A percentile compares a stretch with the other conserved stretches of the same genome.
phyloP scores from a whole-genome alignment of 2,888 invertebrate species.

The Sminthurides aquaticus region DNA sequence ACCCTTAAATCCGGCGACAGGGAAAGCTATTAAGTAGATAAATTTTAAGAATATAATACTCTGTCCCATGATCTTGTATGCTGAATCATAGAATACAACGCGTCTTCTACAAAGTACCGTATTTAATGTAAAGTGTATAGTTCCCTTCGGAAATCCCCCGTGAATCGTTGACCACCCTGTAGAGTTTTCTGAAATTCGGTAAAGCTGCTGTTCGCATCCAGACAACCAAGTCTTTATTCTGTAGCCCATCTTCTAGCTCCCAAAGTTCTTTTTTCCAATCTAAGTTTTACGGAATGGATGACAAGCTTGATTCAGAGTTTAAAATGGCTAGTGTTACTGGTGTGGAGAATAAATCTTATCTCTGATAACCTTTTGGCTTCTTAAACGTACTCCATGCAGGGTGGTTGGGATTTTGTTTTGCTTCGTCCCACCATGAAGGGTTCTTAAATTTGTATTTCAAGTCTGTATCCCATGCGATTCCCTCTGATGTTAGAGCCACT shows the following conservation, averaged over 20 bases:
- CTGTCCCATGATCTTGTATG: not conserved
- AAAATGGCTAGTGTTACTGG: not conserved
- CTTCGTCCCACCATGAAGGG: conserved; percentile 45
- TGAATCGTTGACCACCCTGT: conserved; percentile 54
- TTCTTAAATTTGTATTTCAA: conserved; percentile 53
- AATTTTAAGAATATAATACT: not conserved
- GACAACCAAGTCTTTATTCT: conserved; percentile 95
- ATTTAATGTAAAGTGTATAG: conserved; percentile 52
- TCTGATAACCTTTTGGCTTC: conserved; percentile 11
- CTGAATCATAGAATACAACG: not conserved
- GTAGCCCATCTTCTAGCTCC: conserved; percentile 85
- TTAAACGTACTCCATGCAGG: not conserved
- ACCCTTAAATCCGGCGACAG: conserved; percentile 87
- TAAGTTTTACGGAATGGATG: conserved; percentile 15
- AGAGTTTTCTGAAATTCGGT: conserved; percentile 91
- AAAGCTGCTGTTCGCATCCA: conserved; percentile 99
- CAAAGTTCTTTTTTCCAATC: conserved; percentile 69
- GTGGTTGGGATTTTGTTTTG: not conserved
- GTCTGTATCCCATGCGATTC: conserved; percentile 55
- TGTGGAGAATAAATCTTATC: too few relatives aligned
- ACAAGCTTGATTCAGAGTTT: not conserved
- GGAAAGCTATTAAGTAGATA: conserved; percentile 71
- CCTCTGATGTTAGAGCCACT: conserved; percentile 45
- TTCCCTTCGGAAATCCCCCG: not conserved
- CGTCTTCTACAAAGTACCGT: conserved; percentile 57